A percentile compares a stretch with the other conserved stretches of the same genome.
These are phyloP conservation scores for Rhinatrema bivittatum DNA, from an alignment of 2,797 vertebrate genomes.

Conservation along the genomic window DNA sequence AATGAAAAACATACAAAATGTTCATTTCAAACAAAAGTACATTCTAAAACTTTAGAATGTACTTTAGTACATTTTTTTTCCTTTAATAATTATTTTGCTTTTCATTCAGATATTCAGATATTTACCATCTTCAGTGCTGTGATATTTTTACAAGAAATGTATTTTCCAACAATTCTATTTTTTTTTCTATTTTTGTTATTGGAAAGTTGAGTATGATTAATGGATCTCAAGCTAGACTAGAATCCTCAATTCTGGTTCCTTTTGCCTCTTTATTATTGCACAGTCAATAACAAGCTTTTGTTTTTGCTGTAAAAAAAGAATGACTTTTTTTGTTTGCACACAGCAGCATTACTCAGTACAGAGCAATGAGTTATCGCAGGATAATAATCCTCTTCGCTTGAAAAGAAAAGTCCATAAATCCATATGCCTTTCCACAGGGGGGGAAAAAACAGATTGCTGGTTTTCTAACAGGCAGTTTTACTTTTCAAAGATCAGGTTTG, in stretches of 20 bases:
- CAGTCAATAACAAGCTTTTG: conserved; percentile 33
- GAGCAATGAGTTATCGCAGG: conserved; percentile 21
- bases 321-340: conserved; percentile 31
- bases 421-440: conserved; percentile 33
- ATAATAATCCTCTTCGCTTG: conserved; percentile 31
- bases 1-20: too few species aligned
- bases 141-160: conserved; percentile 46
- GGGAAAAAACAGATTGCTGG: conserved; percentile 32
- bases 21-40: too few species aligned
- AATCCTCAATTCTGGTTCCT: conserved; percentile 34
- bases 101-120: conserved; percentile 46
- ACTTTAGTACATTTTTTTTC: conserved; percentile 21
- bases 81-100: conserved; percentile 44
- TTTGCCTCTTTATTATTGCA: conserved; percentile 31
- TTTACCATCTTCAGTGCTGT: conserved; percentile 51
- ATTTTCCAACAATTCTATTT: conserved; percentile 38
- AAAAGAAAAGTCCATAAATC: conserved; percentile 30
- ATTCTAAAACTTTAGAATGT: too few species aligned
- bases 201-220: conserved; percentile 46
- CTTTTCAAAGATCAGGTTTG: conserved; percentile 34
- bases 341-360: conserved; percentile 21
- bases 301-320: conserved; percentile 22
- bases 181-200: conserved; percentile 39
- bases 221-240: conserved; percentile 46
- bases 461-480: conserved; percentile 28